These are phyloP conservation scores for Cerastoderma edule DNA, from an alignment of 2,888 invertebrate genomes.

Conservation along the genomic window DNA sequence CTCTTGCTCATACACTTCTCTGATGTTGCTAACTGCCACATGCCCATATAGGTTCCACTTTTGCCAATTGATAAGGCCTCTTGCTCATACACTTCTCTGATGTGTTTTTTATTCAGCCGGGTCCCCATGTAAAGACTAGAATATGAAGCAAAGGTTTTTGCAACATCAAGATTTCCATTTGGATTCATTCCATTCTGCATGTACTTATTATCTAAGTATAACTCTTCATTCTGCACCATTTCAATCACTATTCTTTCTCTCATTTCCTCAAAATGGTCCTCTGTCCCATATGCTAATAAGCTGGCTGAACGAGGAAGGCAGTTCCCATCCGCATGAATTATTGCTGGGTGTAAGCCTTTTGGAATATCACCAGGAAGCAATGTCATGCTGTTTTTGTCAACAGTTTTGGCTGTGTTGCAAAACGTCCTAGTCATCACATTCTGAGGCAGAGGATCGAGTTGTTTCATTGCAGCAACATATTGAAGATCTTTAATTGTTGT, in stretches of 20 bases:
- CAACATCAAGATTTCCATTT: slow-evolving; percentile 4
- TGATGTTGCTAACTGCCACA: no score
- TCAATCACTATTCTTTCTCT: slow-evolving; percentile 24
- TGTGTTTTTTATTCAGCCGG: slow-evolving; percentile 20
- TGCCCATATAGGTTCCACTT: no score
- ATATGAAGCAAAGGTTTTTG: slow-evolving; percentile 16
- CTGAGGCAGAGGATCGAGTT: slow-evolving; percentile 6
- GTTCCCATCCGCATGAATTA: slow-evolving; percentile 18
- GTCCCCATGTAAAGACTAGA: slow-evolving; percentile 7
- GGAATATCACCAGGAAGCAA: slow-evolving; percentile 12
- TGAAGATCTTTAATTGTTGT: background rate
- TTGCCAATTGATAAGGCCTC: no score
- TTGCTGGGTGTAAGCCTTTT: background rate
- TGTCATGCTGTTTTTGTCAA: slow-evolving; percentile 10
- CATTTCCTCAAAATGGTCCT: slow-evolving; percentile 12
- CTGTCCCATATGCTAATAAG: slow-evolving; percentile 22
- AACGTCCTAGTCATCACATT: slow-evolving; percentile 11
- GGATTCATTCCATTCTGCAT: slow-evolving; percentile 5
- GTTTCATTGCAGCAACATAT: background rate
- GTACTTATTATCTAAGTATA: slow-evolving; percentile 5
- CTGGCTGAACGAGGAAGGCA: slow-evolving; percentile 20
- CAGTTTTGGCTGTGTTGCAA: slow-evolving; percentile 8
- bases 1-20: no score
- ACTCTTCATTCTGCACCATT: slow-evolving; percentile 8
- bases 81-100: no score